A percentile compares a stretch with the other conserved stretches of the same genome.
Conservation (phyloP, 1,140 invertebrate species). For the Ruditapes philippinarum region DNA sequence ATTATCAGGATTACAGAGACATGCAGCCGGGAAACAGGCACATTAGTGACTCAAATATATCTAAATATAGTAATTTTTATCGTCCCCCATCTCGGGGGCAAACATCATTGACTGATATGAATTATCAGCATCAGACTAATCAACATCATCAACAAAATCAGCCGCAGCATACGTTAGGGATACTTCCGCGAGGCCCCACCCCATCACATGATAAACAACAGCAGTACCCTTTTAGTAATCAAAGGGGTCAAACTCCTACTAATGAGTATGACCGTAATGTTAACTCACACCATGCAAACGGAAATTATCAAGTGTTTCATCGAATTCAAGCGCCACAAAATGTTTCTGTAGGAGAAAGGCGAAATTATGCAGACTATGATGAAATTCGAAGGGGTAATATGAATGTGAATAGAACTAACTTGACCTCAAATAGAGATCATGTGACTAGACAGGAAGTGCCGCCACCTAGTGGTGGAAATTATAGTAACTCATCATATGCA, state of each 20-base stretch:
- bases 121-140: background rate
- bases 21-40: background rate
- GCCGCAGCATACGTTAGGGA: background rate
- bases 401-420: slow-evolving; percentile 36
- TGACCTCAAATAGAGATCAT: slow-evolving; percentile 38
- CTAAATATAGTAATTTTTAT: slow-evolving; percentile 55
- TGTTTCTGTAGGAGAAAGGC: background rate
- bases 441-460: slow-evolving; percentile 48
- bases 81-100: slow-evolving; percentile 54
- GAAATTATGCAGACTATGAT: slow-evolving; percentile 41
- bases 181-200: slow-evolving; percentile 8
- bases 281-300: background rate
- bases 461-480: slow-evolving; percentile 47
- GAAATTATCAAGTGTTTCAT: slow-evolving; percentile 43
- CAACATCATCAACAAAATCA: background rate
- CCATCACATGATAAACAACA: slow-evolving; percentile 31
- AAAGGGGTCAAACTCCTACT: slow-evolving; percentile 1
- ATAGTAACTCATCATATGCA: slow-evolving; percentile 53
- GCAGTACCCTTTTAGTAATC: slow-evolving; percentile 12
- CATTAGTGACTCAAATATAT: slow-evolving; percentile 53
- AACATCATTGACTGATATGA: background rate
- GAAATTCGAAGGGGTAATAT: background rate
- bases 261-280: slow-evolving; percentile 25
- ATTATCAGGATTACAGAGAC: slow-evolving; percentile 64
- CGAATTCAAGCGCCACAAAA: slow-evolving; percentile 24